Evolutionary conservation across 1,140 invertebrate genomes (phyloP), one percentile per base, ranked within the genome.

Genomic region (Ceratina australensis): DNA sequence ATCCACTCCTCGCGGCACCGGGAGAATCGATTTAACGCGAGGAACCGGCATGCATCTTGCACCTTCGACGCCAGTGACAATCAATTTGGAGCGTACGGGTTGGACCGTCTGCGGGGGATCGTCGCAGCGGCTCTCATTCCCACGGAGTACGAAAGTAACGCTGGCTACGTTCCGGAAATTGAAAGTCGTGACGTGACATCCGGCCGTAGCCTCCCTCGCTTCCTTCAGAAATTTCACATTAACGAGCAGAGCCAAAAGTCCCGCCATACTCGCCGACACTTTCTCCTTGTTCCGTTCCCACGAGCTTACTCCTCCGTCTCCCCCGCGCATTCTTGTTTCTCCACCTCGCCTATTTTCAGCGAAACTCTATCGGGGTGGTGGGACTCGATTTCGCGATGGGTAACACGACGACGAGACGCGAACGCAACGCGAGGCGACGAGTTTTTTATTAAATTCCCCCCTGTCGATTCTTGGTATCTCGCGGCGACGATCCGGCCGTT

Each of bases 111-210:
- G 2, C 22, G 60, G 59, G 26, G 57, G 24, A 56, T 18, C 56
- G 50, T 20, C 15, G 59, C 75, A 78, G 75, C 13, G 76, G 50
- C 24, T 78, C 68, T 78, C 76, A 72, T 63, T 24, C 54, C 67
- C 28, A 20, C 18, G 52, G 7, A 16, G 1, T n/a, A n/a, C n/a
- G 20, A 26, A 68, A 24, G 42, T 68, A 28, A 18, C 50, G 65
- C 22, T 52, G 26, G 57, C 72, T 71, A 72, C 72, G 76, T 83
- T 56, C 87, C 88, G 88, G 88, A 89, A 89, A 89, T 89, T 88
- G 87, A 89, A 88, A 89, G 83, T 88, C 87, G 87, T 72, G 81
- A 89, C 87, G 87, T 89, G 88, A 87, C 85, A 85, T 89, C 87
- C 87, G 87, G 69, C 69, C 15, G 61, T 26, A 65, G 64, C 74